Percentiles rank a stretch among this genome's conserved stretches.
Evolutionary conservation across 2,888 invertebrate species (phyloP).

Genomic region (Chaetogeoica ovagalla): DNA sequence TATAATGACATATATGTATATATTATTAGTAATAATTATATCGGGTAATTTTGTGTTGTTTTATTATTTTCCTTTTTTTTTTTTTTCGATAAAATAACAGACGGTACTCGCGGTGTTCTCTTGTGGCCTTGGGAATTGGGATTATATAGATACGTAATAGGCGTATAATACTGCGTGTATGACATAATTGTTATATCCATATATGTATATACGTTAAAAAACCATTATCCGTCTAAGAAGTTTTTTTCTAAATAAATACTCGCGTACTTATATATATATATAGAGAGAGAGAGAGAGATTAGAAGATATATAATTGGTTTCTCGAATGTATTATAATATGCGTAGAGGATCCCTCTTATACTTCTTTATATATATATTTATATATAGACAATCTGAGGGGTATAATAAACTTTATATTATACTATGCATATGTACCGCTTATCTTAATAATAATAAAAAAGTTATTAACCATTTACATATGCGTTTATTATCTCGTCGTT

Average conservation of each 20-base stretch:
- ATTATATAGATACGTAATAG: background rate
- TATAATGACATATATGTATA: background rate
- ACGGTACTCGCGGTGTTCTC: background rate
- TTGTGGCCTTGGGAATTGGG: conserved; percentile 25
- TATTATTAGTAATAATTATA: conserved; percentile 9
- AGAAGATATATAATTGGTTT: conserved; percentile 34
- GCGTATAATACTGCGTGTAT: background rate
- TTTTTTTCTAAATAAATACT: background rate
- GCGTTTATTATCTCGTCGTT: too few relatives aligned
- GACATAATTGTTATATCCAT: background rate
- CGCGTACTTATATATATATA: too few relatives aligned
- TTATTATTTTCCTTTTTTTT: background rate
- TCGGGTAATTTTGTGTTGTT: conserved; percentile 18
- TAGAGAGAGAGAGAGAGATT: background rate
- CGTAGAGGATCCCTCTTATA: conserved; percentile 9
- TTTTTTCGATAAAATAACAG: conserved; percentile 18
- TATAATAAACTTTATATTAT: conserved; percentile 33
- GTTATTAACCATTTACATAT: background rate
- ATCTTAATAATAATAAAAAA: background rate
- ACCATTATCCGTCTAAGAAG: conserved; percentile 31
- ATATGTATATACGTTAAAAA: conserved; percentile 14
- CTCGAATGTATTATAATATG: background rate
- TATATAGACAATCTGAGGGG: background rate
- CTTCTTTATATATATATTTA: background rate
- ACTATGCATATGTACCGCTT: background rate